Evolutionary conservation across 2,113 vertebrate species (phyloP).

Genomic region (Mugil cephalus): DNA sequence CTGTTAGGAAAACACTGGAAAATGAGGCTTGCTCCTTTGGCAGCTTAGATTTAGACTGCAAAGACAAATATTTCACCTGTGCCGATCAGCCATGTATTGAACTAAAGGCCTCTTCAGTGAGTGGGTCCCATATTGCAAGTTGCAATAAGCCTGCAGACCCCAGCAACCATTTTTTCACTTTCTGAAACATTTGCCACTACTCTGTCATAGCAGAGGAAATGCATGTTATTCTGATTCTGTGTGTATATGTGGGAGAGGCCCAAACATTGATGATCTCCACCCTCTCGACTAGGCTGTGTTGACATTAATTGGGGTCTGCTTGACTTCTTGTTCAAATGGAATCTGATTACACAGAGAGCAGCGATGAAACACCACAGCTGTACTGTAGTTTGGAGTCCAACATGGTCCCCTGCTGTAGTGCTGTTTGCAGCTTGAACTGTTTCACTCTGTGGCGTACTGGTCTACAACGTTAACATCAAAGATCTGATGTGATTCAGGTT

Average conservation of each 20-base stretch:
- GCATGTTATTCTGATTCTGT: conserved; percentile 15
- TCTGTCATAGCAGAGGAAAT: not conserved
- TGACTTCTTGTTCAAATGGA: not conserved
- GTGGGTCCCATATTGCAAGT: not conserved
- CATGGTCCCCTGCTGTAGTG: not conserved
- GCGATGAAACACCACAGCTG: conserved; percentile 19
- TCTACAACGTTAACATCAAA: not conserved
- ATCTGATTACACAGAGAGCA: conserved; percentile 1
- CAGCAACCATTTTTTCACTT: conserved; percentile 1
- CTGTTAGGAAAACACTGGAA: conserved; percentile 22
- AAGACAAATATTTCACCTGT: not conserved
- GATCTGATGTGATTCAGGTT: no score
- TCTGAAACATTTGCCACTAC: not conserved
- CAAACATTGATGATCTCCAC: not conserved
- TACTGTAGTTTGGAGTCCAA: not conserved
- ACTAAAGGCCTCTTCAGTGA: conserved; percentile 9
- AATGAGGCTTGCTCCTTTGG: not conserved
- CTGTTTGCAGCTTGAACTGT: not conserved
- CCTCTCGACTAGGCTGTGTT: conserved; percentile 1
- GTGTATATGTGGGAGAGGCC: not conserved
- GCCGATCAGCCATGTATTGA: not conserved
- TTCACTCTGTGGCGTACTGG: not conserved
- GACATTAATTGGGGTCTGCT: conserved; percentile 19
- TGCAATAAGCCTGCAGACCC: not conserved
- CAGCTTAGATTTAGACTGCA: not conserved